Base-by-base conservation (phyloP, 2,113 vertebrate species). In the Solenodon paradoxus region DNA sequence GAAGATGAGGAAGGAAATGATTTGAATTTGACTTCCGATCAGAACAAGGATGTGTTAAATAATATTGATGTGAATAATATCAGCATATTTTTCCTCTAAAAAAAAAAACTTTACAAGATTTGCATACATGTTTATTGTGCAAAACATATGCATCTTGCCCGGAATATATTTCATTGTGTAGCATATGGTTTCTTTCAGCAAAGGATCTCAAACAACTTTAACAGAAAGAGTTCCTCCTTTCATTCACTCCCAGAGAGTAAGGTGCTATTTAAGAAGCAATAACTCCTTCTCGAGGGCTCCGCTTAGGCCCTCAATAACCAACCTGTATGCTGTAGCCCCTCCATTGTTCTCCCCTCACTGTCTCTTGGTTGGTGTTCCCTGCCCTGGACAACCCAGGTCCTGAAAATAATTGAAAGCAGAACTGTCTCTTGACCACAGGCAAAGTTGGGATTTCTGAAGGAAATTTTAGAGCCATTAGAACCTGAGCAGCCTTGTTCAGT, bases 131-230 rank as follows among this genome's bases (percentile, higher is more conserved):
- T 97, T 97, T 97, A 95, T 97, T 97, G 95, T 95, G 84, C 91
- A 97, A 97, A 97, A 78, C 90, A 94, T 90, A 93, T 95, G 97
- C 92, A 90, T 97, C 95, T 97, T 95, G 96, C 88, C 96, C 82
- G 88, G 94, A 95, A 97, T 97, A 83, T 93, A 97, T 93, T 95
- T 97, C 92, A 96, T 97, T 97, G 96, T 97, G 96, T 93, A 88
- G 90, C 97, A 97, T 97, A 97, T 97, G 97, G 97, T 92, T 95
- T 94, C 90, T 96, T 96, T 97, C 97, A 97, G 96, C 96, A 95
- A 74, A 97, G 85, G 97, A 95, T 97, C 94, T 92, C 47, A 96
- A 97, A 97, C 9, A 92, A 97, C 80, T 97, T 96, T 88, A 81
- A 57, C 96, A 97, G 95, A 95, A 96, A 97, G 90, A 93, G 30